Evolutionary conservation across 2,113 vertebrate species (phyloP).

Genomic region (Genyomyrus donnyi): DNA sequence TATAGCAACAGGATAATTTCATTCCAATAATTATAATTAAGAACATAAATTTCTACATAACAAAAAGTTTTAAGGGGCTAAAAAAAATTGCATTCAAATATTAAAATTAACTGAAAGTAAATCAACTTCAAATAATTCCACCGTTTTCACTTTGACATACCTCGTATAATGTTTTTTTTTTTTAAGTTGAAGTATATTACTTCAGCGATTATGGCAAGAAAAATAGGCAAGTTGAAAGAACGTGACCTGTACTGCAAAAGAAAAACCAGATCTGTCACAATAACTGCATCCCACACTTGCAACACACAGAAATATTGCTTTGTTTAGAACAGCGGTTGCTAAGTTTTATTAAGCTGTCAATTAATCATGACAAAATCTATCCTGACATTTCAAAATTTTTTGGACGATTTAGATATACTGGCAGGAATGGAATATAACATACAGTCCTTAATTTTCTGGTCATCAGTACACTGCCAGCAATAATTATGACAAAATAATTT

Average conservation of each 20-base stretch:
- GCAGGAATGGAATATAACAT: not conserved
- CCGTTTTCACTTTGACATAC: not conserved
- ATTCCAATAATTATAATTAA: not conserved
- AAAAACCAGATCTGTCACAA: not conserved
- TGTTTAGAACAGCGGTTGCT: not conserved
- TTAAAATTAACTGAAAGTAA: not conserved
- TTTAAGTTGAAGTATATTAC: not conserved
- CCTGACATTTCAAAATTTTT: not conserved
- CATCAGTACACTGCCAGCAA: not conserved
- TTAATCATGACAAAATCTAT: not conserved
- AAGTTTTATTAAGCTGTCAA: not conserved
- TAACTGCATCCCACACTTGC: not conserved
- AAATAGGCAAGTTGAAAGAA: not conserved
- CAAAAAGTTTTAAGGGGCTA: not conserved
- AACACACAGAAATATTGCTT: not conserved
- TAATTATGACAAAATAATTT: not conserved
- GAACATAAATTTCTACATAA: not conserved
- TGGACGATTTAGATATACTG: not conserved
- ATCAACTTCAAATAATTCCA: not conserved
- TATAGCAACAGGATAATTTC: not conserved
- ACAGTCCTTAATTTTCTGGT: not conserved
- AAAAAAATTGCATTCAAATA: not conserved
- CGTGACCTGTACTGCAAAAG: not conserved
- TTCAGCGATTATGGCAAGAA: not conserved
- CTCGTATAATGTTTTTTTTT: not conserved